Conservation (phyloP, 1,140 invertebrate genomes). For the Popillia japonica region DNA sequence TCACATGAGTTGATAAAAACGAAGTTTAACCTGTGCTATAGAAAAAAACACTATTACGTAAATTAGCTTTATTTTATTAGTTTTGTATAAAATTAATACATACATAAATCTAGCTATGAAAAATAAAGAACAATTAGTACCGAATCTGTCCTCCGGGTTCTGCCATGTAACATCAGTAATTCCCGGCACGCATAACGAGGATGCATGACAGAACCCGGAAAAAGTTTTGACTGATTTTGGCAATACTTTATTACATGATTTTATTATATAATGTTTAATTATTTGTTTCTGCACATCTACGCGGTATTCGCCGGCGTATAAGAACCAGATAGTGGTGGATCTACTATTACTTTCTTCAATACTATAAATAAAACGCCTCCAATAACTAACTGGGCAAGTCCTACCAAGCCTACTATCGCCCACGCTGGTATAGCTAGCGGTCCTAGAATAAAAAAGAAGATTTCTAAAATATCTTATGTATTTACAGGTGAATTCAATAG, state of each 20-base stretch:
- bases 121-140: too few relatives aligned
- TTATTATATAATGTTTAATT: background rate
- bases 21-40: too few relatives aligned
- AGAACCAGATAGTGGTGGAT: conserved; percentile 50
- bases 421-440: conserved; percentile 74
- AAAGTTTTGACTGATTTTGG: background rate
- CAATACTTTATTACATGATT: too few relatives aligned
- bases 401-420: conserved; percentile 73
- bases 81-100: too few relatives aligned
- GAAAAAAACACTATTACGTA: too few relatives aligned
- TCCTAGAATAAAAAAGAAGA: conserved; percentile 64
- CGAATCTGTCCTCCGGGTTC: too few relatives aligned
- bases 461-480: too few relatives aligned
- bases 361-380: conserved; percentile 73
- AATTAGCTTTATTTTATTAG: too few relatives aligned
- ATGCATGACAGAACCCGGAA: background rate
- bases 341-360: conserved; percentile 71
- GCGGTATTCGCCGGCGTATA: conserved; percentile 46
- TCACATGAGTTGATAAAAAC: too few relatives aligned
- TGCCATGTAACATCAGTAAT: too few relatives aligned
- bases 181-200: background rate
- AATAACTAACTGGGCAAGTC: conserved; percentile 70
- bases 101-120: too few relatives aligned
- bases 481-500: too few relatives aligned
- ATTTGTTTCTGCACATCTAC: background rate